Conservation (phyloP, 2,113 vertebrate genomes). For the Benitochromis conjunctus region DNA sequence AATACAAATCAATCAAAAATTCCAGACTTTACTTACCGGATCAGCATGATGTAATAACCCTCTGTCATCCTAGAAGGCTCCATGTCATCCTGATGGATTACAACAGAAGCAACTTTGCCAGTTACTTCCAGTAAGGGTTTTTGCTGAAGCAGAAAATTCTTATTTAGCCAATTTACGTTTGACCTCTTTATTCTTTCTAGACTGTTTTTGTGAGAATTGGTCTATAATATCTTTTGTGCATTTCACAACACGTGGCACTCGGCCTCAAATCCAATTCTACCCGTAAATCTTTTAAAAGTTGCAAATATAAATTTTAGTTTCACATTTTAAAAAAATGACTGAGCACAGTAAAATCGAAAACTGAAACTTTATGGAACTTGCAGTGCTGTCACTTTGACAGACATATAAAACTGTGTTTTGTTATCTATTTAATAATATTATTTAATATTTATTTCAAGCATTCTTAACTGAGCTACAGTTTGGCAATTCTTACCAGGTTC, state of each 20-base stretch:
- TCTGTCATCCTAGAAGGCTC: background rate
- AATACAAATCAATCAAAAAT: background rate
- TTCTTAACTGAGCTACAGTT: background rate
- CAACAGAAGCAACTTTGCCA: background rate
- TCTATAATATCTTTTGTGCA: background rate
- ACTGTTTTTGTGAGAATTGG: background rate
- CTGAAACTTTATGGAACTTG: background rate
- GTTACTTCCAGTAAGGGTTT: background rate
- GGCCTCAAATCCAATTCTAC: background rate
- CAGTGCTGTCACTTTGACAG: background rate
- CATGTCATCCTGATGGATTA: constrained; percentile 28
- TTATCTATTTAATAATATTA: too few relatives aligned
- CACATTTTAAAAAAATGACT: background rate
- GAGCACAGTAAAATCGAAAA: background rate
- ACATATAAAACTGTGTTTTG: background rate
- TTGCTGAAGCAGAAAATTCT: background rate
- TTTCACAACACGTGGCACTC: background rate
- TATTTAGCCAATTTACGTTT: background rate
- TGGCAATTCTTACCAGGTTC: background rate
- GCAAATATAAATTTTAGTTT: background rate
- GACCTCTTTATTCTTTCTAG: background rate
- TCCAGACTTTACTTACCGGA: background rate
- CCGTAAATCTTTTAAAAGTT: background rate
- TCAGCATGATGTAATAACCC: constrained; percentile 3
- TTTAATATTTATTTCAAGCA: too few relatives aligned